Evolutionary conservation across 2,888 invertebrate genomes (phyloP).

Genomic region (Drosophila tripunctata): DNA sequence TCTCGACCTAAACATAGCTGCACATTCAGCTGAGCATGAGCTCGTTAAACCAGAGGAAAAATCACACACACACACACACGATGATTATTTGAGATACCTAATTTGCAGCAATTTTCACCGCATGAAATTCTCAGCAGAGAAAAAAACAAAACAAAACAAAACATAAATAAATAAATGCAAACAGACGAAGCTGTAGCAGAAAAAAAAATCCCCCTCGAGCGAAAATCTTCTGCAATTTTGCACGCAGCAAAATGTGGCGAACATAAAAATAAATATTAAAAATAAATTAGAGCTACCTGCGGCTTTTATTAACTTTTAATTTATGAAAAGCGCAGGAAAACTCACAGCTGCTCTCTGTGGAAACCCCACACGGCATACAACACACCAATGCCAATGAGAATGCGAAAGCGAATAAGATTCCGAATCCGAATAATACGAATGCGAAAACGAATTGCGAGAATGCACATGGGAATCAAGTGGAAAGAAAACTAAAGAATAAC

Average conservation of each 20-base stretch:
- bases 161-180: not conserved
- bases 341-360: conserved; percentile 36
- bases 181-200: conserved; percentile 2
- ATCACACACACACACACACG: conserved; percentile 12
- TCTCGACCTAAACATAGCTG: conserved; percentile 36
- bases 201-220: not conserved
- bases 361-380: conserved; percentile 9
- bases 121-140: conserved; percentile 10
- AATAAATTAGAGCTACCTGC: conserved; percentile 75
- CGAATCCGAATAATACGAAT: not conserved
- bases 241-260: conserved; percentile 58
- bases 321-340: conserved; percentile 62
- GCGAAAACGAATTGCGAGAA: conserved; percentile 16
- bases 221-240: conserved; percentile 48
- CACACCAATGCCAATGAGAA: conserved; percentile 11
- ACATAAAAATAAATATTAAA: conserved; percentile 75
- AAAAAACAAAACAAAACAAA: not conserved
- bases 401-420: conserved; percentile 9
- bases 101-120: conserved; percentile 72
- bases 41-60: conserved; percentile 60
- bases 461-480: conserved; percentile 22
- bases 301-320: conserved; percentile 76
- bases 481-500: conserved; percentile 4
- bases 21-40: conserved; percentile 56
- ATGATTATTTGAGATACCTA: conserved; percentile 51